Evolutionary conservation across 2,113 vertebrate genomes (phyloP).

Genomic region (Anser cygnoides): DNA sequence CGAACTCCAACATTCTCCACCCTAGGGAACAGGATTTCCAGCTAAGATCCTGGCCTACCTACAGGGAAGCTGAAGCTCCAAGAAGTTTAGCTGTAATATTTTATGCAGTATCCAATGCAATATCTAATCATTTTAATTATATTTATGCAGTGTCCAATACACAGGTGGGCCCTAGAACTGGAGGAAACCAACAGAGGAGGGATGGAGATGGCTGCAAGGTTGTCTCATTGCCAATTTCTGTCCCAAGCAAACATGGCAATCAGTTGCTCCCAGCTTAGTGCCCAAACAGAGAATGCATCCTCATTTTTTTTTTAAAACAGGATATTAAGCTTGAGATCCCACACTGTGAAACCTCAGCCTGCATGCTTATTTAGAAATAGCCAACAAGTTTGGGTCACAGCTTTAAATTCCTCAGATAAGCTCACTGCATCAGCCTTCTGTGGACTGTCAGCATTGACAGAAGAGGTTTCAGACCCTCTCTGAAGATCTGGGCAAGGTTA

Average conservation of each 20-base stretch:
- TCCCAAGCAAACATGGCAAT: neutral
- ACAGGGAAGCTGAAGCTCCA: neutral
- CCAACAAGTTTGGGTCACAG: neutral
- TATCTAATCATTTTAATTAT: neutral
- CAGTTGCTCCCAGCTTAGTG: neutral
- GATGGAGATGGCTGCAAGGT: neutral
- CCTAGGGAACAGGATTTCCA: neutral
- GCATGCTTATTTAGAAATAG: neutral
- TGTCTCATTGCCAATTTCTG: neutral
- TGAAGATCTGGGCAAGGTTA: neutral
- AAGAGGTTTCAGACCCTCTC: neutral
- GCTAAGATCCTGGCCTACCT: neutral
- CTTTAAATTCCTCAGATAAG: neutral
- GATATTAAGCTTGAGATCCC: neutral
- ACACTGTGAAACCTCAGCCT: neutral
- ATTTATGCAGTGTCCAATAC: neutral
- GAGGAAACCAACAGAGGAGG: neutral
- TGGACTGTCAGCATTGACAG: neutral
- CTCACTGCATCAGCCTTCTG: neutral
- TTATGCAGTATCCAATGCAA: neutral
- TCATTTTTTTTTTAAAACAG: neutral
- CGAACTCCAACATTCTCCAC: neutral
- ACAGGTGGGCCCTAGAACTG: neutral
- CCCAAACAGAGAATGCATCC: neutral
- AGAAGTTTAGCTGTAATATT: neutral